Evolutionary conservation across 2,797 vertebrate species (phyloP), one percentile per base, ranked within the genome.

Genomic region (Merluccius polli): DNA sequence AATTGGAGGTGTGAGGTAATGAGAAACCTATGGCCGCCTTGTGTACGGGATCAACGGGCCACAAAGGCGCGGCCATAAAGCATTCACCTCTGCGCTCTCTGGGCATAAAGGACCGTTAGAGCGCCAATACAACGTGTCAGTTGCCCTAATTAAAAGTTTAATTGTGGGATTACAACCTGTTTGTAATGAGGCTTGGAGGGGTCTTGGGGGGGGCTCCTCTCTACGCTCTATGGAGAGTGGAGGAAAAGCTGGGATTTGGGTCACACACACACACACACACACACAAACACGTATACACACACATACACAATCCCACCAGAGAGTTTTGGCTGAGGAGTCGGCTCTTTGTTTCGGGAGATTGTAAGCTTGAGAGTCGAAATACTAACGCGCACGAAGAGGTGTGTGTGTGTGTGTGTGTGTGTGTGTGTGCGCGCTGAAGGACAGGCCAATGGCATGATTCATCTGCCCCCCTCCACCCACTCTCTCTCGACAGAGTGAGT

Each of bases 91-190:
- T 83, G 84, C 82, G 84, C 84, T 87, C 88, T 86, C 83, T 5
- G 87, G 89, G 81, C 90, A 91, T 85, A 92, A 91, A 92, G 78
- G 87, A 87, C 87, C 87, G 88, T 91, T 87, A 89, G 82, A 87
- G 86, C 86, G 73, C 85, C 87, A 79, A 89, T 90, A 88, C 90
- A 92, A 94, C 93, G 93, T 93, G 89, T 93, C 90, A 91, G 92
- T 88, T 90, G 87, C 87, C 89, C 94, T 93, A 94, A 94, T 93
- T 93, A 93, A 93, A 95, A 87, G 88, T 93, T 90, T 92, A 93
- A 94, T 93, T 93, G 92, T 84, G 69, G 89, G 90, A 91, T 93
- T 92, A 89, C 84, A 84, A 84, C 82, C 85, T 92, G 92, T 92
- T 90, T 91, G 85, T 89, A 87, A 83, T 75, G 30, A 78, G 86